Evolutionary conservation across 2,797 vertebrate species (phyloP).

Genomic region (Enteromius afrohamiltoni): DNA sequence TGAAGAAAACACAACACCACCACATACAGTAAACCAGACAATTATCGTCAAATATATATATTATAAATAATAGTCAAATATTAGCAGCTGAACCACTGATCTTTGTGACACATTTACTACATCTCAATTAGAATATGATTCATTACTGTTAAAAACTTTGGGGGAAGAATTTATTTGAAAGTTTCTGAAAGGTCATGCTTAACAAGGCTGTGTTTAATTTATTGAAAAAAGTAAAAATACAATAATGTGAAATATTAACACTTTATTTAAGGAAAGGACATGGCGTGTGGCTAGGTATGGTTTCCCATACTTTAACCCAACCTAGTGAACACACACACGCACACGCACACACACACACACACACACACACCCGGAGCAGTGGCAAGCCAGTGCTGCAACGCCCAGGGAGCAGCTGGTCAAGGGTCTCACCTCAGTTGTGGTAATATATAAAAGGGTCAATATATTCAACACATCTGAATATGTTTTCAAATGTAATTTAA

Average conservation of each 20-base stretch:
- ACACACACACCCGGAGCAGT: too few species aligned
- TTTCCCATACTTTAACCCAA: too few species aligned
- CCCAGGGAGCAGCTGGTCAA: too few species aligned
- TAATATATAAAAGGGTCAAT: too few species aligned
- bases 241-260: neutral
- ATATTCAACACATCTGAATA: neutral
- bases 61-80: neutral
- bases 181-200: neutral
- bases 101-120: neutral
- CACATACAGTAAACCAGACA: neutral
- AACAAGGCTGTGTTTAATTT: neutral
- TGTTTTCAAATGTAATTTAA: neutral
- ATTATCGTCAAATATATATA: neutral
- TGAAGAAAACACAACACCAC: constrained; percentile 22
- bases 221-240: neutral
- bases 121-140: too few species aligned
- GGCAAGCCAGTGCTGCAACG: too few species aligned
- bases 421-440: too few species aligned
- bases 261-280: too few species aligned
- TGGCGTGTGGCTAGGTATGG: too few species aligned
- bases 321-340: too few species aligned
- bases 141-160: neutral
- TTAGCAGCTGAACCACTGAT: neutral
- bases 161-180: too few species aligned
- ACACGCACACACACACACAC: too few species aligned